These are phyloP conservation scores for Drosophila virilis DNA, from an alignment of 1,140 invertebrate species.

Conservation along the genomic window DNA sequence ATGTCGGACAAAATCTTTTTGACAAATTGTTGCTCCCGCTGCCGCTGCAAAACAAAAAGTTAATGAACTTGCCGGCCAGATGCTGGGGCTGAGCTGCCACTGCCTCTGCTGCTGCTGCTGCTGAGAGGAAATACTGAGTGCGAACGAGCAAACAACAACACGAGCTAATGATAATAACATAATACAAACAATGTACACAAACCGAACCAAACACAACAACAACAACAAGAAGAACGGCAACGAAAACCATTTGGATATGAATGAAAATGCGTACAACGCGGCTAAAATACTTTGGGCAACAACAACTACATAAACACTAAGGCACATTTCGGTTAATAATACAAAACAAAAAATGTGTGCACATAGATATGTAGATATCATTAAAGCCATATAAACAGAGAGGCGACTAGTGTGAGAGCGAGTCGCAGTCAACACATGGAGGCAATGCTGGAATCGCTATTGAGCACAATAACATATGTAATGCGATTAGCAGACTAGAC, in stretches of 20 bases:
- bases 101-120: not conserved
- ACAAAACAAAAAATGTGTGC: constrained; percentile 5
- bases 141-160: constrained; percentile 38
- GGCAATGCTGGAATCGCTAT: constrained; percentile 27
- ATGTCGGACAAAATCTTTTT: constrained; percentile 72
- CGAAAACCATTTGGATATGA: constrained; percentile 57
- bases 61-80: constrained; percentile 70
- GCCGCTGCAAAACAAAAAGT: constrained; percentile 55
- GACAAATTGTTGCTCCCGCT: constrained; percentile 74
- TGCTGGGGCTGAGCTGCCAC: not conserved
- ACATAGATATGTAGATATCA: constrained; percentile 5
- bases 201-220: constrained; percentile 3
- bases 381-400: constrained; percentile 43
- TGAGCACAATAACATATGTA: constrained; percentile 18
- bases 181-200: constrained; percentile 31
- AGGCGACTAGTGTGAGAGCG: not conserved
- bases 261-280: constrained; percentile 72
- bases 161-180: constrained; percentile 75
- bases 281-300: constrained; percentile 27
- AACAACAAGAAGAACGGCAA: constrained; percentile 1
- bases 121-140: constrained; percentile 22
- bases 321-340: constrained; percentile 19
- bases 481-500: constrained; percentile 12
- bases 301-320: constrained; percentile 42
- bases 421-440: not conserved